Percentiles rank a stretch among this genome's conserved stretches.
Conservation (phyloP, 2,797 vertebrate genomes). For the Argyrosomus regius region DNA sequence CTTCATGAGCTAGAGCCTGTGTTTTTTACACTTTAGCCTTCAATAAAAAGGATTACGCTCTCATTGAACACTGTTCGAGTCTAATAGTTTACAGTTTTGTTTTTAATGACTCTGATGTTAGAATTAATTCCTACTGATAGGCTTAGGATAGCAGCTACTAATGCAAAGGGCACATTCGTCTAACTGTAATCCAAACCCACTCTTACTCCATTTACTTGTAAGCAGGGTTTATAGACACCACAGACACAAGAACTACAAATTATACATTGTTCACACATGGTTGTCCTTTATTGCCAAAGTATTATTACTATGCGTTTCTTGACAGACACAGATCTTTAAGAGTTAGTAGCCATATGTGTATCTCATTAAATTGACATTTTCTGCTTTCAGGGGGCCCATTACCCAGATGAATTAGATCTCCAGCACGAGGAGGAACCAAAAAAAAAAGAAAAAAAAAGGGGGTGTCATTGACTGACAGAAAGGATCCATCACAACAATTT, state of each 20-base stretch:
- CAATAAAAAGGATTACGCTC: slow-evolving; percentile 47
- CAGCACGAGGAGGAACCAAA: slow-evolving; percentile 14
- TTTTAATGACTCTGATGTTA: slow-evolving; percentile 40
- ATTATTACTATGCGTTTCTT: slow-evolving; percentile 40
- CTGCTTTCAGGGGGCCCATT: slow-evolving; percentile 36
- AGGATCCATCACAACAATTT: slow-evolving; percentile 47
- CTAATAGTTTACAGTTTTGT: slow-evolving; percentile 33
- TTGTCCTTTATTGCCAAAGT: slow-evolving; percentile 47
- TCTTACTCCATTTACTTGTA: not conserved
- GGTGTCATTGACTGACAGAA: slow-evolving; percentile 47
- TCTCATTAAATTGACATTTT: slow-evolving; percentile 55
- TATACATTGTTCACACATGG: slow-evolving; percentile 41
- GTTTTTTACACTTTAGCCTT: slow-evolving; percentile 2
- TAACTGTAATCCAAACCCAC: slow-evolving; percentile 20
- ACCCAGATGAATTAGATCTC: slow-evolving; percentile 39
- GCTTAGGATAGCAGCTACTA: slow-evolving; percentile 41
- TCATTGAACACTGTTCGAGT: slow-evolving; percentile 29
- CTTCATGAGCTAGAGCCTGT: not conserved
- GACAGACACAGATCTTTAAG: slow-evolving; percentile 51
- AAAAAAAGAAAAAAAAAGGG: slow-evolving; percentile 43
- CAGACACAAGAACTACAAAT: slow-evolving; percentile 12
- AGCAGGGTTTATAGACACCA: slow-evolving; percentile 13
- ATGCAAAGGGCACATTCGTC: slow-evolving; percentile 13
- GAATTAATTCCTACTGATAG: slow-evolving; percentile 31
- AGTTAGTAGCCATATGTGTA: slow-evolving; percentile 40